phyloP scores from a whole-genome alignment of 2,888 invertebrate species.

The Sclerodermus sp. region DNA sequence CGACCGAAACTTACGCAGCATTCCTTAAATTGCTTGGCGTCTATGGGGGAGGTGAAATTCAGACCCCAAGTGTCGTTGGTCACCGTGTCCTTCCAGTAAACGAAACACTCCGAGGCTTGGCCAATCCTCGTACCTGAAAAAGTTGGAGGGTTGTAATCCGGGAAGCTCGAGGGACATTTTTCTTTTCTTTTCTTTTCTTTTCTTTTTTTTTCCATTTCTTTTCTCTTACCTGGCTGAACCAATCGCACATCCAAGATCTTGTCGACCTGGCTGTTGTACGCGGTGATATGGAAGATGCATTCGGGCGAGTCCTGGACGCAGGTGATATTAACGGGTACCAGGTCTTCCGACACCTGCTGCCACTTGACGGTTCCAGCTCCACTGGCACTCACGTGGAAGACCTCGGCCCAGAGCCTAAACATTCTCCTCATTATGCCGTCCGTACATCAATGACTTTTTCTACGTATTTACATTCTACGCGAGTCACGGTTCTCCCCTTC shows the following conservation, averaged over 20 bases:
- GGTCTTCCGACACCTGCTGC: constrained; percentile 97
- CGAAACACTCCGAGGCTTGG: constrained; percentile 97
- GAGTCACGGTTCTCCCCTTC: too few relatives aligned
- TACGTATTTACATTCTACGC: too few relatives aligned
- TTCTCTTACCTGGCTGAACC: constrained; percentile 85
- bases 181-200: too few relatives aligned
- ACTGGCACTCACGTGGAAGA: constrained; percentile 94
- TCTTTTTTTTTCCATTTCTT: too few relatives aligned
- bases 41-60: constrained; percentile 96
- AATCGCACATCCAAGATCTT: constrained; percentile 97
- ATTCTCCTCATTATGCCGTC: constrained; percentile 21
- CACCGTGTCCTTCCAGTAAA: constrained; percentile 98
- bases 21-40: constrained; percentile 95
- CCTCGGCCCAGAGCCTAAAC: constrained; percentile 95
- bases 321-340: constrained; percentile 97
- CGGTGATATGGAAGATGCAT: constrained; percentile 97
- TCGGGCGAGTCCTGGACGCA: constrained; percentile 96
- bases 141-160: too few relatives aligned
- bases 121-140: constrained; percentile 89
- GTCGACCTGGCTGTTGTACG: constrained; percentile 98
- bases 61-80: constrained; percentile 98
- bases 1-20: constrained; percentile 84
- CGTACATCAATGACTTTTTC: neutral
- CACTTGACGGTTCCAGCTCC: constrained; percentile 92
- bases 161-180: too few relatives aligned